Base-by-base conservation (phyloP, 64 coral and sea anemone genomes). In the Pocillopora verrucosa region DNA sequence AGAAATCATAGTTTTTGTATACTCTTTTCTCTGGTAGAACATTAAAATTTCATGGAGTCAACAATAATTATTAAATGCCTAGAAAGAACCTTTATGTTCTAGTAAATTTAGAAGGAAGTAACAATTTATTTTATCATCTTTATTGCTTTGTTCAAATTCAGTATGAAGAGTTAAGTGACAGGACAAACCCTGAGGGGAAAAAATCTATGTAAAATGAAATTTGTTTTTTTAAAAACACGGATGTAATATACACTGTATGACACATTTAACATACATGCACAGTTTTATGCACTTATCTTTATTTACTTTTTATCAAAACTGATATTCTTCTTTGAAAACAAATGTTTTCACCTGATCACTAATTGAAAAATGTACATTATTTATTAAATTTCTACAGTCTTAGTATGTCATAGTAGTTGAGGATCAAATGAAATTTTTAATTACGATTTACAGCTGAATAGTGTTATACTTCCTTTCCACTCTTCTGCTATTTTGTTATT, bases 371-470 rank as follows among this genome's bases (percentile, higher is more conserved):
- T 72, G 80, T 72, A 25, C 64, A 85, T 85, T 56, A 85, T 56
- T 85, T 85, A 85, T 85, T 85, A 65, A 72, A 56, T 85, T 65
- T 72, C 37, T 26, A 72, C 20, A 58, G 59, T 36, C 79, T 35
- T 64, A 81, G 79, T 58, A 36, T 62, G 25, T 36, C 16, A 36
- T 37, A 57, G 20, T 85, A 38, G 82, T 85, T 22, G 20, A 72
- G 38, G 61, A 61, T 30, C 13, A 85, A 85, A 72, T 85, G 36
- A 85, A 84, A 57, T 72, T 85, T 72, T 72, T 72, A 70, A 85
- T 85, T 70, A 72, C 25, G 10, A 13, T 22, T 22, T 11, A 56
- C 82, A 85, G 64, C 82, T 85, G 38, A 85, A 72, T 85, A 45
- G 36, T 69, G 65, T 72, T 57, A 65, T 67, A 37, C 67, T 41